Base-by-base conservation (phyloP, 1,140 invertebrate species). In the Trichonephila inaurata region DNA sequence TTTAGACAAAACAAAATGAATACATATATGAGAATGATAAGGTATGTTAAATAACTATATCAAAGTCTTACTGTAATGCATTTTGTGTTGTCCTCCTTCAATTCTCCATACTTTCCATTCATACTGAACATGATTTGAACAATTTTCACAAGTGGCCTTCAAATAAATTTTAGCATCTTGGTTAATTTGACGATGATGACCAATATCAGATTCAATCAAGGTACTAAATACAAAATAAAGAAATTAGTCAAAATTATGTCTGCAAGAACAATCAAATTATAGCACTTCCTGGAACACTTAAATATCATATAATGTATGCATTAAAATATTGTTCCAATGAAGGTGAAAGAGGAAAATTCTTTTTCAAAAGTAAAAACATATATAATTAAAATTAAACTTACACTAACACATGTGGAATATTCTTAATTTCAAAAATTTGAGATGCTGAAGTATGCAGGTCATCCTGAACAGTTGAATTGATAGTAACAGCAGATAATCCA, bases 101-200 rank as follows among this genome's bases (percentile, higher is more conserved):
- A 94, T 88, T 44, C 62, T 44, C 89, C 89, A 94, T 14, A 94
- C 60, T 91, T 91, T 92, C 94, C 94, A 94, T 21, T 66, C 44
- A 82, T 81, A 94, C 40, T 91, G 33, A 44, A 88, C 18, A 58
- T 87, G 77, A 1, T 28, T 21, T 19, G 16, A 60, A 40, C 94
- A 94, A 33, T 88, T 91, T 81, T 64, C 33, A 66, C 94, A 94
- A 21, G 6, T 21, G 18, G 82, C 82, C 81, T 87, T 91, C 18
- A 94, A 51, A 64, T 33, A n/a, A 60, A 94, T 64, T 72, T 51
- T 88, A 3, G 60, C 8, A 61, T 94, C 83, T 64, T 91, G 83
- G 10, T 91, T 94, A 24, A 91, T 82, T 19, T 40, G 51, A n/a
- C 66, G 69, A 66, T 64, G n/a, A 51, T 81, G 28, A 40, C 89